Conservation (phyloP, 2,797 vertebrate species). For the Phrynocephalus guinanensis region DNA sequence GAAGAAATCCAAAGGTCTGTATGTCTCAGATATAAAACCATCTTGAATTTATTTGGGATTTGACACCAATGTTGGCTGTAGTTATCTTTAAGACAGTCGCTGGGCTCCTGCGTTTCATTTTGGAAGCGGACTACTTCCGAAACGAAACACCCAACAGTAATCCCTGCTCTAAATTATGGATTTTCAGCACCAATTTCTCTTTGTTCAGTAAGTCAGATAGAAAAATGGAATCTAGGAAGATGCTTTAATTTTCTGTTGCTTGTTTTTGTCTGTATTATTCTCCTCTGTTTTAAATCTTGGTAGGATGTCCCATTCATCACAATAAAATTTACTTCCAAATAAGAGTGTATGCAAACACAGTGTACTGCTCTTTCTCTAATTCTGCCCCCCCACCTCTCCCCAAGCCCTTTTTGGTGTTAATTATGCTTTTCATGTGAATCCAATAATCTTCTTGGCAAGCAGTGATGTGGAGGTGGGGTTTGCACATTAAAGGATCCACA, state of each 20-base stretch:
- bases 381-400: conserved; percentile 1
- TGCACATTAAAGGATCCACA: conserved; percentile 36
- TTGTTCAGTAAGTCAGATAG: not conserved
- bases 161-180: not conserved
- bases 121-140: too few relatives aligned
- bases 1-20: not conserved
- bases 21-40: not conserved
- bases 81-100: not conserved
- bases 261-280: not conserved
- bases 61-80: not conserved
- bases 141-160: not conserved
- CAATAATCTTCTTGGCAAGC: conserved; percentile 45
- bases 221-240: not conserved
- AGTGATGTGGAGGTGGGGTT: conserved; percentile 12
- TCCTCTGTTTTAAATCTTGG: not conserved
- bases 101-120: too few relatives aligned
- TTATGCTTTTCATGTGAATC: conserved; percentile 50
- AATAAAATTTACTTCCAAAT: conserved; percentile 24
- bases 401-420: conserved; percentile 47
- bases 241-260: not conserved
- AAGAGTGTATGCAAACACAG: conserved; percentile 21
- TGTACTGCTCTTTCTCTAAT: not conserved
- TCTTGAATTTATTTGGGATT: not conserved
- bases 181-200: not conserved
- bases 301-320: conserved; percentile 8